These are phyloP conservation scores for Phengaris alcon DNA, from an alignment of 2,888 invertebrate species.

Conservation along the genomic window DNA sequence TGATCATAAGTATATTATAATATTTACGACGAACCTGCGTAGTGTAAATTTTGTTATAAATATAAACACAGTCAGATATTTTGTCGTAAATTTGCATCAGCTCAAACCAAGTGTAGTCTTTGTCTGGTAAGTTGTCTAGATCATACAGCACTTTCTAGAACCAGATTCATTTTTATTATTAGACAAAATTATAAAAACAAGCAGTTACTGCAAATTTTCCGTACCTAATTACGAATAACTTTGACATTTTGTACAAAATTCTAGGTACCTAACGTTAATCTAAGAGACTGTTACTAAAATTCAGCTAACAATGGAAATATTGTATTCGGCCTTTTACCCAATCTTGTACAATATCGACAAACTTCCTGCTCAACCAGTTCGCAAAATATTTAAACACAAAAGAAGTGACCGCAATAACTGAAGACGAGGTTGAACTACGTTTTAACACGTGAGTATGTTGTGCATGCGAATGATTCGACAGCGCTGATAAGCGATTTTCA, in stretches of 20 bases:
- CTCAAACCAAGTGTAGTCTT: slow-evolving; percentile 56
- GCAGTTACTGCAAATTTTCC: not conserved
- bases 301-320: not conserved
- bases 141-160: slow-evolving; percentile 44
- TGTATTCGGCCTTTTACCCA: not conserved
- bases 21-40: slow-evolving; percentile 48
- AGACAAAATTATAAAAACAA: too few species aligned
- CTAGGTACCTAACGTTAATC: not conserved
- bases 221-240: not conserved
- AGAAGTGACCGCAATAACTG: too few species aligned
- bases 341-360: not conserved
- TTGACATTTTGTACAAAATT: not conserved
- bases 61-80: slow-evolving; percentile 52
- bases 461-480: too few species aligned
- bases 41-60: slow-evolving; percentile 58
- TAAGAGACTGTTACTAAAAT: not conserved
- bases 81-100: slow-evolving; percentile 64
- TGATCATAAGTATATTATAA: not conserved
- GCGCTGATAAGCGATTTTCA: too few species aligned
- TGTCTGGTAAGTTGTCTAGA: slow-evolving; percentile 38
- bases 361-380: too few species aligned
- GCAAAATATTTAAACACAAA: too few species aligned
- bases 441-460: too few species aligned
- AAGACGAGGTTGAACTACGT: too few species aligned
- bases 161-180: not conserved